A percentile compares a stretch with the other conserved stretches of the same genome.
Evolutionary conservation across 2,113 vertebrate genomes (phyloP).

Genomic region (Suricata suricatta): DNA sequence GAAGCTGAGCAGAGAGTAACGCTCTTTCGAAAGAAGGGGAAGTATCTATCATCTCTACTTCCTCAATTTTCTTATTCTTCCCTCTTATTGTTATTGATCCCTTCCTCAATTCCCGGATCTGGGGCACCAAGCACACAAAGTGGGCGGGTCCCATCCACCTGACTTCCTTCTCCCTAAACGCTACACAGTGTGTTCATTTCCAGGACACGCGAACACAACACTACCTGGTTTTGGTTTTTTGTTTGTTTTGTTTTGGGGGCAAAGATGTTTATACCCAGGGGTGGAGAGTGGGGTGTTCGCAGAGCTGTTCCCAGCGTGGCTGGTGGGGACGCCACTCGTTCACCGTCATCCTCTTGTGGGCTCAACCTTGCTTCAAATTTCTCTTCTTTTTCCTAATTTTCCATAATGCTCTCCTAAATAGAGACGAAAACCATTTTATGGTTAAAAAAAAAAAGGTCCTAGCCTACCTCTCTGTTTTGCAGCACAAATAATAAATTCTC

Average conservation of each 20-base stretch:
- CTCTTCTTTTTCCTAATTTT: background rate
- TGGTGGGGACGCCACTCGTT: background rate
- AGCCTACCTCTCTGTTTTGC: background rate
- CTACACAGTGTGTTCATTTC: background rate
- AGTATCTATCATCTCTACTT: slow-evolving; percentile 64
- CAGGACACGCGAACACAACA: background rate
- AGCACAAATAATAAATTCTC: background rate
- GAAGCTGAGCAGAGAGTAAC: background rate
- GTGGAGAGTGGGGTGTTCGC: background rate
- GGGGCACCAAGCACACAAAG: background rate
- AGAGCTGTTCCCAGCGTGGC: background rate
- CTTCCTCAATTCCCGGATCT: background rate
- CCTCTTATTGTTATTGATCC: slow-evolving; percentile 1
- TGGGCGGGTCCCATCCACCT: background rate
- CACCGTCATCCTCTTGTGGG: background rate
- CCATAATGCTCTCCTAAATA: background rate
- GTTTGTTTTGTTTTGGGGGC: background rate
- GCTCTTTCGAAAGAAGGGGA: slow-evolving; percentile 65
- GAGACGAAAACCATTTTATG: background rate
- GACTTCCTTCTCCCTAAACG: background rate
- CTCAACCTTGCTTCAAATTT: background rate
- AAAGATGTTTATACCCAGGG: background rate
- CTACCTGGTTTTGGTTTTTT: background rate
- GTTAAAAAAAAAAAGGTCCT: background rate
- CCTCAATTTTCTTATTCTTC: slow-evolving; percentile 67